These are phyloP conservation scores for Pseudococcus jackbeardsleyi DNA, from an alignment of 2,888 invertebrate genomes.

Conservation along the genomic window DNA sequence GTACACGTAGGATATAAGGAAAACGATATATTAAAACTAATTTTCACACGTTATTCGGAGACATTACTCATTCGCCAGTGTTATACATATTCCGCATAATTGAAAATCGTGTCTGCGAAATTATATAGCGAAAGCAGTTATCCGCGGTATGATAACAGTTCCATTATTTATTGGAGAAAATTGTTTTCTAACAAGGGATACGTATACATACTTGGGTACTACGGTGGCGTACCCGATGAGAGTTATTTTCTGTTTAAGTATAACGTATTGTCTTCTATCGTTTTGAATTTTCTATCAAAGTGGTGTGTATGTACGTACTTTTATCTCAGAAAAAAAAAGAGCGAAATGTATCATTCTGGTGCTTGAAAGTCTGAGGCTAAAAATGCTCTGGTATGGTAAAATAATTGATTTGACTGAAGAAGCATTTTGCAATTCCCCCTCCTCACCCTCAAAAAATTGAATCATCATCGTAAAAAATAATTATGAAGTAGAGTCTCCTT, in stretches of 20 bases:
- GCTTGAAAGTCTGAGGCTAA: too few relatives aligned
- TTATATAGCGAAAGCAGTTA: slow-evolving; percentile 33
- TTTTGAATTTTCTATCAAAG: neutral
- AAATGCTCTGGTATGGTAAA: too few relatives aligned
- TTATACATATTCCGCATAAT: slow-evolving; percentile 30
- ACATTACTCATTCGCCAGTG: slow-evolving; percentile 19
- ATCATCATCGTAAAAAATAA: too few relatives aligned
- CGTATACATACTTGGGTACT: neutral
- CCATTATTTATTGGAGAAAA: slow-evolving; percentile 30
- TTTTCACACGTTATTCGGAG: slow-evolving; percentile 25
- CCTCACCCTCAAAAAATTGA: too few relatives aligned
- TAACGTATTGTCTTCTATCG: neutral
- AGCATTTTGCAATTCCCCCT: too few relatives aligned
- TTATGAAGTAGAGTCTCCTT: too few relatives aligned
- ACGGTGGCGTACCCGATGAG: neutral
- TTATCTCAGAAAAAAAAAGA: too few relatives aligned
- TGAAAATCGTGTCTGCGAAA: slow-evolving; percentile 30
- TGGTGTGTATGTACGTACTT: too few relatives aligned
- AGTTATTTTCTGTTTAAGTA: slow-evolving; percentile 20
- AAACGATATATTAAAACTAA: slow-evolving; percentile 34
- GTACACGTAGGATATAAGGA: neutral
- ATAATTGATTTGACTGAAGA: too few relatives aligned
- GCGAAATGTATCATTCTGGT: too few relatives aligned
- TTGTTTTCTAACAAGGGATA: slow-evolving; percentile 27
- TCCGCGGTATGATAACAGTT: slow-evolving; percentile 33